phyloP scores from a whole-genome alignment of 2,113 vertebrate species.

The Lasiurus borealis region DNA sequence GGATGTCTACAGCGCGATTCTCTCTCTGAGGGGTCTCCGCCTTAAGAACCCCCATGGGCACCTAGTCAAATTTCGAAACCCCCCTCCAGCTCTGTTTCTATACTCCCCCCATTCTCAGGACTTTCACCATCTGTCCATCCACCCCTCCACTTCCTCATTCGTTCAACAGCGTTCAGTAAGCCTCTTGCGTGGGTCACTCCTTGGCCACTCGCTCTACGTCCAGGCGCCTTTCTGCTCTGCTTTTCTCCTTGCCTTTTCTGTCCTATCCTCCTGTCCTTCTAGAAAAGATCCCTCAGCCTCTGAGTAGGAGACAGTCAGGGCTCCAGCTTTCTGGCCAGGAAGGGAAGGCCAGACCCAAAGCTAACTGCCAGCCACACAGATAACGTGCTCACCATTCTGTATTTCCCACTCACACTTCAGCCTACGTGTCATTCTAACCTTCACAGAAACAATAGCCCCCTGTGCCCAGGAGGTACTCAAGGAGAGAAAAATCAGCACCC shows the following conservation, averaged over 20 bases:
- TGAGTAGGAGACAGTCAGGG: conserved; percentile 29
- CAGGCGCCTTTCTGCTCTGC: too few species aligned
- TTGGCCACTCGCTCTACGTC: too few species aligned
- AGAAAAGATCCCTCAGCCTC: not conserved
- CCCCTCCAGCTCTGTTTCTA: not conserved
- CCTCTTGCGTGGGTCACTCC: not conserved
- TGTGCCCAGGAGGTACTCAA: conserved; percentile 49
- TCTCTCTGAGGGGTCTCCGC: not conserved
- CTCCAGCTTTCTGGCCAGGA: conserved; percentile 62
- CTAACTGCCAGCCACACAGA: conserved; percentile 47
- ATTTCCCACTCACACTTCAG: conserved; percentile 67
- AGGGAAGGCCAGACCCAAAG: conserved; percentile 66
- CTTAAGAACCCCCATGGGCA: not conserved
- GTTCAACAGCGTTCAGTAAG: not conserved
- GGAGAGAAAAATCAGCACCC: conserved; percentile 71
- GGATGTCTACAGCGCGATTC: not conserved
- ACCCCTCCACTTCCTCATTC: not conserved
- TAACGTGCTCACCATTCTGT: conserved; percentile 60
- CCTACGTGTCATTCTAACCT: conserved; percentile 55
- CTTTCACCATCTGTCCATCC: not conserved
- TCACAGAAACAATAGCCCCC: conserved; percentile 61
- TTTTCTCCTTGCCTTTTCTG: not conserved
- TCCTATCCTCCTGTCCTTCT: not conserved
- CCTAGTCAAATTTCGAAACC: not conserved
- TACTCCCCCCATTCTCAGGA: conserved; percentile 11